Evolutionary conservation across 2,113 vertebrate genomes (phyloP).

Genomic region (Morone saxatilis): DNA sequence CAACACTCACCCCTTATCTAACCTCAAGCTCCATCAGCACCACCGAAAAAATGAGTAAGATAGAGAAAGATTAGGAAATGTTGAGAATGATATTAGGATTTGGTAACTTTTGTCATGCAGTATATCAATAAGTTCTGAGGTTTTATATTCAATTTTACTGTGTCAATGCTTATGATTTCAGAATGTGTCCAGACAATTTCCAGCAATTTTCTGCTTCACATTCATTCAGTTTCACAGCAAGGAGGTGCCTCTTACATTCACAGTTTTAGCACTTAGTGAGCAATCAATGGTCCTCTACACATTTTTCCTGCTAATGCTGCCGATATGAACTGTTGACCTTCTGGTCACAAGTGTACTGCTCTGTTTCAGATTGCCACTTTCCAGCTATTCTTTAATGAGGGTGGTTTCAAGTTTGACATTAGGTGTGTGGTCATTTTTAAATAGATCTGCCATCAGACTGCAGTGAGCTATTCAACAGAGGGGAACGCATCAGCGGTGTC

Average conservation of each 20-base stretch:
- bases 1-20: conserved; percentile 73
- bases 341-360: not conserved
- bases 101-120: not conserved
- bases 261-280: not conserved
- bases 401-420: not conserved
- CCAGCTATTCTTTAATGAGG: not conserved
- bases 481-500: conserved; percentile 82
- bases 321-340: not conserved
- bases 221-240: not conserved
- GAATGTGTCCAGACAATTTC: conserved; percentile 1
- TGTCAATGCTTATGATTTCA: not conserved
- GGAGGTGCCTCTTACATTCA: not conserved
- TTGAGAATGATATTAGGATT: not conserved
- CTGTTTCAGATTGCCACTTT: not conserved
- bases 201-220: conserved; percentile 4
- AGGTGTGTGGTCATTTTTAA: not conserved
- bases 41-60: conserved; percentile 39
- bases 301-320: not conserved
- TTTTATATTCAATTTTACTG: not conserved
- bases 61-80: conserved; percentile 1
- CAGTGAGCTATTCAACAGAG: conserved; percentile 83
- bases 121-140: not conserved
- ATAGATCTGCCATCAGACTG: conserved; percentile 86
- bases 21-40: conserved; percentile 60
- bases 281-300: not conserved